These are phyloP conservation scores for Phyllotreta striolata DNA, from an alignment of 2,888 invertebrate genomes.

Conservation along the genomic window DNA sequence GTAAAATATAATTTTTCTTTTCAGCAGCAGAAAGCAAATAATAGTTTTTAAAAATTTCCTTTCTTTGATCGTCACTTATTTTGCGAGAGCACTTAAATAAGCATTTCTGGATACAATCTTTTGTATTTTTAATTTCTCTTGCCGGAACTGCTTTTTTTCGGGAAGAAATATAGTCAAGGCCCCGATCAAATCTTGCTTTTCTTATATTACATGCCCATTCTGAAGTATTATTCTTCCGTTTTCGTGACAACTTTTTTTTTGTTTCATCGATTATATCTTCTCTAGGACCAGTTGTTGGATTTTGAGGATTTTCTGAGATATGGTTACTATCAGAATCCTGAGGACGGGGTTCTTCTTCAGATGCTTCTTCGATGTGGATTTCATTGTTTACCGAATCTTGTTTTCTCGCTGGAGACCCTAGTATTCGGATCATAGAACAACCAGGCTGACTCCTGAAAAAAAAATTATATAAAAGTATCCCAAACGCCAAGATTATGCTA, in stretches of 20 bases:
- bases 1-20: slow-evolving; percentile 22
- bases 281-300: too few species aligned
- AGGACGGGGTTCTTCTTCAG: too few species aligned
- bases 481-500: too few species aligned
- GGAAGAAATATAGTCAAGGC: slow-evolving; percentile 26
- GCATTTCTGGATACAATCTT: slow-evolving; percentile 26
- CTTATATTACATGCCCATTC: slow-evolving; percentile 29
- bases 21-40: slow-evolving; percentile 24
- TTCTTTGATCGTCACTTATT: slow-evolving; percentile 29
- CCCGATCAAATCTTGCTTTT: slow-evolving; percentile 28
- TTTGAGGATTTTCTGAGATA: too few species aligned
- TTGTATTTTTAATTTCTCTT: slow-evolving; percentile 25
- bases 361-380: too few species aligned
- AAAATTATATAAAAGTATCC: too few species aligned
- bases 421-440: too few species aligned
- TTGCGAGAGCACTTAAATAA: slow-evolving; percentile 20
- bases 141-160: slow-evolving; percentile 29
- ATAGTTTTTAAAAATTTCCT: slow-evolving; percentile 27
- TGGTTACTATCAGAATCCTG: too few species aligned
- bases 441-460: too few species aligned
- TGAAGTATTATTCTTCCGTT: slow-evolving; percentile 24
- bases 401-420: too few species aligned
- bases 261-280: slow-evolving; percentile 1
- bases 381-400: too few species aligned
- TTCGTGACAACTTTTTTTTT: slow-evolving; percentile 10